Conservation (phyloP, 2,888 invertebrate species). For the Philaethria dido region DNA sequence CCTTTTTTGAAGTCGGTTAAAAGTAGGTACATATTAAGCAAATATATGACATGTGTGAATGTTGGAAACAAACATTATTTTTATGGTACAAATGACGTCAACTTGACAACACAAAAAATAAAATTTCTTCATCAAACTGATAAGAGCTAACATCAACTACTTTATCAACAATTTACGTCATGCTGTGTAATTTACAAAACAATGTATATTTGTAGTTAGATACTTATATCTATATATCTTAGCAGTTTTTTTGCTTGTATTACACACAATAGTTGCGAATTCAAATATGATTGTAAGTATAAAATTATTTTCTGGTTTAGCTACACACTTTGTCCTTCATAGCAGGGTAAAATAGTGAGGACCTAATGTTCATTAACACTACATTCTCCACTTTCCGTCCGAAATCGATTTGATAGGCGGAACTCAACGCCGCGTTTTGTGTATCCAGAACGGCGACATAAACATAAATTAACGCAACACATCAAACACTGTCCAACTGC, state of each 20-base stretch:
- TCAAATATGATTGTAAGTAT: not conserved
- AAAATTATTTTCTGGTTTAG: too few relatives aligned
- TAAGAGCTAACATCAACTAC: not conserved
- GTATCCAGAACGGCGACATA: too few relatives aligned
- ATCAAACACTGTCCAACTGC: too few relatives aligned
- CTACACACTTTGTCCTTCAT: too few relatives aligned
- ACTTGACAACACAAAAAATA: constrained; percentile 2
- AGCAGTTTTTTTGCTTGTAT: not conserved
- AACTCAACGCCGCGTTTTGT: too few relatives aligned
- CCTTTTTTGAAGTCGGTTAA: too few relatives aligned
- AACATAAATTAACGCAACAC: too few relatives aligned
- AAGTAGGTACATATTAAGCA: not conserved
- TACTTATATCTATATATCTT: too few relatives aligned
- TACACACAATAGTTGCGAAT: not conserved
- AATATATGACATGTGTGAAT: not conserved
- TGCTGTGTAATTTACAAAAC: not conserved
- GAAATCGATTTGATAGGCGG: too few relatives aligned
- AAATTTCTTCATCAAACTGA: not conserved
- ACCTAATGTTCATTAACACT: too few relatives aligned
- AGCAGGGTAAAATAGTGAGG: too few relatives aligned
- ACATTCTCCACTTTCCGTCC: too few relatives aligned
- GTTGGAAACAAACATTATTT: not conserved
- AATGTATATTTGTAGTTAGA: not conserved
- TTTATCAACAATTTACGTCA: constrained; percentile 6
- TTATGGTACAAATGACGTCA: constrained; percentile 9